Percentiles rank a stretch among this genome's conserved stretches.
Evolutionary conservation across 2,113 vertebrate species (phyloP).

Genomic region (Podarcis muralis): DNA sequence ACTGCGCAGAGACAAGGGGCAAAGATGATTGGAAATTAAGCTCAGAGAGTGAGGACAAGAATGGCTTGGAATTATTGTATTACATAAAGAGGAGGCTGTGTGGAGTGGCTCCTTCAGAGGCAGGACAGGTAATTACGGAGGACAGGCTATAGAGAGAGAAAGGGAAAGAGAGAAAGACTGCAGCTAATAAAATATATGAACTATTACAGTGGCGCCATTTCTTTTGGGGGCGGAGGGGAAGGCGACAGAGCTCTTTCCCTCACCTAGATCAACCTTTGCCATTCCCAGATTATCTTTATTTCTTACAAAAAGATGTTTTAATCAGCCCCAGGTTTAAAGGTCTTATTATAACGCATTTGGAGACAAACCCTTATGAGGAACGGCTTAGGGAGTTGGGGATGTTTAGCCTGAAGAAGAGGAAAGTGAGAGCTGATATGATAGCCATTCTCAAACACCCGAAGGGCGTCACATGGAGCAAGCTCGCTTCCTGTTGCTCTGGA

Average conservation of each 20-base stretch:
- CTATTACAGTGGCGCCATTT: neutral
- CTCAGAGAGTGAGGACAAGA: neutral
- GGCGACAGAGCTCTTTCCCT: neutral
- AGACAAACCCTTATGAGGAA: too few species aligned
- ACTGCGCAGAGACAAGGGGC: neutral
- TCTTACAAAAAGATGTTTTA: too few species aligned
- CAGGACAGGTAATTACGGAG: neutral
- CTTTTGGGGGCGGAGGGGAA: neutral
- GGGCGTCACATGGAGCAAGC: too few species aligned
- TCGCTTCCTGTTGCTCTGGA: too few species aligned
- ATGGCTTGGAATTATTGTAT: neutral
- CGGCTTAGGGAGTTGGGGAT: too few species aligned
- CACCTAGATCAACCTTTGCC: neutral
- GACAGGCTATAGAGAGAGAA: neutral
- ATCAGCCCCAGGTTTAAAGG: too few species aligned
- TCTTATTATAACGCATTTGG: too few species aligned
- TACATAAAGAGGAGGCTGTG: neutral
- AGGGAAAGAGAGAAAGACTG: neutral
- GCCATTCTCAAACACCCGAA: too few species aligned
- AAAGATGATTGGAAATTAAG: neutral
- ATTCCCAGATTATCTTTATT: neutral
- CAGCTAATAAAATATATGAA: neutral
- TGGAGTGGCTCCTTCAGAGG: neutral
- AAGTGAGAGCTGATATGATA: too few species aligned
- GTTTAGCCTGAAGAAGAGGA: too few species aligned